A percentile compares a stretch with the other conserved stretches of the same genome.
Evolutionary conservation across 2,888 invertebrate species (phyloP).

Genomic region (Drosophila sordidapex): DNA sequence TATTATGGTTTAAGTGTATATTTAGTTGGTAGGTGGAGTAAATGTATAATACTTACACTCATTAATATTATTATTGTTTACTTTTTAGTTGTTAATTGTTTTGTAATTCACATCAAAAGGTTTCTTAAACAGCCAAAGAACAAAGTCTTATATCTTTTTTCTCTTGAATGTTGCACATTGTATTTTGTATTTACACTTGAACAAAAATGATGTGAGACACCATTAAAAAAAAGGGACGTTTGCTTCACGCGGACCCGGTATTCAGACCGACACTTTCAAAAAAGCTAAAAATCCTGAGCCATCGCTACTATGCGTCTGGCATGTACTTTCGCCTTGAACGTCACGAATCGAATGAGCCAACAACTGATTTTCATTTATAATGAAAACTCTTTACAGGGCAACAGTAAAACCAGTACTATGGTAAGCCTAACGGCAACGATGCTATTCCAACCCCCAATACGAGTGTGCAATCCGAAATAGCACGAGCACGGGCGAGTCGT

Average conservation of each 20-base stretch:
- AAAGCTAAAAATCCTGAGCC: conserved; percentile 17
- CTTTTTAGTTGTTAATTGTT: background rate
- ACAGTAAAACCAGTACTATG: conserved; percentile 33
- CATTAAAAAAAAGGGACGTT: conserved; percentile 31
- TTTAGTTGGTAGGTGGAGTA: background rate
- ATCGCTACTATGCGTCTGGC: conserved; percentile 25
- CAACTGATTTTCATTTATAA: conserved; percentile 82
- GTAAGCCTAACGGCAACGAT: conserved; percentile 44
- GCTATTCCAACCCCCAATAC: conserved; percentile 77
- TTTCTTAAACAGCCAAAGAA: background rate
- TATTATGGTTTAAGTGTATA: background rate
- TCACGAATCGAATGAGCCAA: conserved; percentile 82
- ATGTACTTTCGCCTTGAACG: conserved; percentile 82
- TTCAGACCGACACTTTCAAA: conserved; percentile 29
- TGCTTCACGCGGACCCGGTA: conserved; percentile 27
- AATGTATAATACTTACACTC: conserved; percentile 28
- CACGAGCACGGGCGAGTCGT: conserved; percentile 59
- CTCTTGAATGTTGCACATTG: conserved; percentile 17
- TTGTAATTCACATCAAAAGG: conserved; percentile 1
- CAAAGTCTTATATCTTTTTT: background rate
- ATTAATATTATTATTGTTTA: background rate
- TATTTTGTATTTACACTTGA: conserved; percentile 26
- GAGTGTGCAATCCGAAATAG: conserved; percentile 42
- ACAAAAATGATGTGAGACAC: conserved; percentile 36
- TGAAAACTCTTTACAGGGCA: conserved; percentile 79